Conservation (phyloP, 2,113 vertebrate genomes). For the Chloebia gouldiae region DNA sequence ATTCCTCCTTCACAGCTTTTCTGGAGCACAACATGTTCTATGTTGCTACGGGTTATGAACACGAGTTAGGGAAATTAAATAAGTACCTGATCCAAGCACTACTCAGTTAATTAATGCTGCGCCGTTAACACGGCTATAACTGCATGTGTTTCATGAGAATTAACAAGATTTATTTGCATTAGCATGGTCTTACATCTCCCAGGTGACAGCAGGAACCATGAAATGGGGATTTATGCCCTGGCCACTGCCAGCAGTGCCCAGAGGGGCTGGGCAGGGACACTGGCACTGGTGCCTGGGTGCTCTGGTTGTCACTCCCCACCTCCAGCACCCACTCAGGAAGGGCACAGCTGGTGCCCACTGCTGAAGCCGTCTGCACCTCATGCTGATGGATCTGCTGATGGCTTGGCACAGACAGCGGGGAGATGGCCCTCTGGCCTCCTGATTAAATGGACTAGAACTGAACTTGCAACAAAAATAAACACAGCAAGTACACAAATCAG, state of each 20-base stretch:
- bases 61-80: not conserved
- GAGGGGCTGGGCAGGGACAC: not conserved
- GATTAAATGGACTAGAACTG: constrained; percentile 59
- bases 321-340: accelerated
- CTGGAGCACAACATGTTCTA: not conserved
- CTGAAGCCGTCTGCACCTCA: not conserved
- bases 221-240: not conserved
- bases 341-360: accelerated
- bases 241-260: not conserved
- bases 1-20: not conserved
- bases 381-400: not conserved
- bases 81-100: constrained; percentile 25
- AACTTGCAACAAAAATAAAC: constrained; percentile 65
- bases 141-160: not conserved
- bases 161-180: constrained; percentile 43
- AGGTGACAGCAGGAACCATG: constrained; percentile 1
- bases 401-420: not conserved
- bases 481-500: constrained; percentile 49
- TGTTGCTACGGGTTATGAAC: constrained; percentile 18
- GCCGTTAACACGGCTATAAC: constrained; percentile 17
- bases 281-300: accelerated
- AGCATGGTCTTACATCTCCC: constrained; percentile 16
- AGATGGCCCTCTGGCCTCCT: constrained; percentile 18
- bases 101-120: constrained; percentile 27
- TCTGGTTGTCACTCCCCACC: not conserved